Evolutionary conservation across 2,797 vertebrate species (phyloP).

Genomic region (Tragelaphus oryx): DNA sequence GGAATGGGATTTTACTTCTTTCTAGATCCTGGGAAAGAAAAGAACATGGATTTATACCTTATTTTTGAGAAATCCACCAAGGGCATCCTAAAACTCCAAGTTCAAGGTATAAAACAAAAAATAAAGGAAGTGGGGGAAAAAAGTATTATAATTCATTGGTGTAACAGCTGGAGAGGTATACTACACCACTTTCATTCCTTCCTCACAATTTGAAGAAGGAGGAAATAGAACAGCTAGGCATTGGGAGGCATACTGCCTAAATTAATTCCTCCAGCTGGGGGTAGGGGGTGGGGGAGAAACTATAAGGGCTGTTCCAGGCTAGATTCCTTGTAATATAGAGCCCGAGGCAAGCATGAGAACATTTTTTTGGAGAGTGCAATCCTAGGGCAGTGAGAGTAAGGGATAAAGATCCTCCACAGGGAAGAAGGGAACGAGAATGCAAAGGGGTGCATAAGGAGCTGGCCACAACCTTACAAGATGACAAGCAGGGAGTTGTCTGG

Average conservation of each 20-base stretch:
- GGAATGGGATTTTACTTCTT: conserved; percentile 15
- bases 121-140: conserved; percentile 14
- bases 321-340: not conserved
- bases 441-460: not conserved
- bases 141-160: not conserved
- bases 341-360: not conserved
- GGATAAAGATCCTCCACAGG: not conserved
- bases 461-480: not conserved
- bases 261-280: not conserved
- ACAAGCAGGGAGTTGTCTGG: not conserved
- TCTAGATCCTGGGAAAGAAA: not conserved
- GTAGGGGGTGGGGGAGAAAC: not conserved
- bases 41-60: not conserved
- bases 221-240: not conserved
- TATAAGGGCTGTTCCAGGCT: not conserved
- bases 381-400: not conserved
- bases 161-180: not conserved
- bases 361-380: not conserved
- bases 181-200: not conserved
- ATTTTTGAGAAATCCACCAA: conserved; percentile 8
- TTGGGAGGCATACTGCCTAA: not conserved
- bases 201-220: not conserved
- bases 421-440: not conserved
- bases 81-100: not conserved
- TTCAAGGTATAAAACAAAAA: conserved; percentile 32